Base-by-base conservation (phyloP, 1,140 invertebrate genomes). In the Pomacea maculata region DNA sequence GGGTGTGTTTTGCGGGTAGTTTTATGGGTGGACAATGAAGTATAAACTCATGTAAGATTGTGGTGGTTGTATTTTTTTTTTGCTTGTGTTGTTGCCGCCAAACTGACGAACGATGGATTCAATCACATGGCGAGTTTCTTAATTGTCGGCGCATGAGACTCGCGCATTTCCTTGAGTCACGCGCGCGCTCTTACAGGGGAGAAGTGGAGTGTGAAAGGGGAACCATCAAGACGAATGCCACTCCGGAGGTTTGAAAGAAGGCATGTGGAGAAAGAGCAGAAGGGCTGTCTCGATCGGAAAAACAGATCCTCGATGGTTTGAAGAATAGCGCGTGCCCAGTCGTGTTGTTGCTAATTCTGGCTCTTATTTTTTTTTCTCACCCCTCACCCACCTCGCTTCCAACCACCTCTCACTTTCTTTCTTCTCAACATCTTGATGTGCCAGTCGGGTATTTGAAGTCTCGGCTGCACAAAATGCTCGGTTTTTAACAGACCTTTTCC, bases 311-410 rank as follows among this genome's bases (percentile, higher is more conserved):
- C 34, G 34, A 45, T 45, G 34, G 34, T 45, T 45, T 45, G 34
- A 45, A 45, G 34, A 45, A 45, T 45, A 45, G 34, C 34, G 34
- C 34, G 34, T 45, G 34, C 34, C 34, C 72, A 12, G 15, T 73
- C 72, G 52, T 54, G 52, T 54, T 73, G 45, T 73, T 54, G 52
- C 29, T 73, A 34, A 54, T 54, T 73, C 72, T 73, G 45, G 52
- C 72, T 73, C 72, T 73, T 54, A 29, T 34, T 71, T 34, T 71
- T 34, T 71, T 34, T n/a, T n/a, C 4, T 34, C 25, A n/a, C 25
- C 45, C 7, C 25, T 6, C 10, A 5, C 25, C 70, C 25, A 3
- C 25, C 70, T 6, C 10, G 14, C 14, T 71, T 34, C 25, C 70
- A n/a, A 14, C 45, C 70, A 29, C 70, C 45, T 34, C 45, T 34